Evolutionary conservation across 2,797 vertebrate genomes (phyloP).

Genomic region (Hydrophis major): DNA sequence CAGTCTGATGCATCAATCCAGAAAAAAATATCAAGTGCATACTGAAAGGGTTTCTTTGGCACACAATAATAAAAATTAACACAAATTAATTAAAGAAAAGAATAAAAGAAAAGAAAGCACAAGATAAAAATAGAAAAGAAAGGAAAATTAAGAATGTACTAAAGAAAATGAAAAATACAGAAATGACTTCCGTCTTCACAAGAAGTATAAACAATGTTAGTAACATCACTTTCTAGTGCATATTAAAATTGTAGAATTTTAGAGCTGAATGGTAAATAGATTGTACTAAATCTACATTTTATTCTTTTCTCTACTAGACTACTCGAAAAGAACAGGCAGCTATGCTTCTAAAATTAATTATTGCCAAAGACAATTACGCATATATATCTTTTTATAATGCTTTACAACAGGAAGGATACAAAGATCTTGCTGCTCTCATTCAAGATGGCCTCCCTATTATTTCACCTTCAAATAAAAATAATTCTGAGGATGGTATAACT

Average conservation of each 20-base stretch:
- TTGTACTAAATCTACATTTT: neutral
- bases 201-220: neutral
- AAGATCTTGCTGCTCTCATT: conserved; percentile 86
- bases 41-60: neutral
- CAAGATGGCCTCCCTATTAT: conserved; percentile 74
- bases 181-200: neutral
- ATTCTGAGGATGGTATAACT: conserved; percentile 72
- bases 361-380: conserved; percentile 84
- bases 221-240: neutral
- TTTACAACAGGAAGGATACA: conserved; percentile 84
- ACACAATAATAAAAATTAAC: neutral
- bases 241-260: neutral
- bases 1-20: neutral
- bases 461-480: conserved; percentile 70
- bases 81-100: neutral
- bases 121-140: neutral
- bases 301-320: conserved; percentile 65
- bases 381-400: conserved; percentile 96
- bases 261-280: conserved; percentile 15
- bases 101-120: neutral
- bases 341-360: conserved; percentile 82
- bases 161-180: neutral
- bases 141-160: neutral
- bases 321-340: conserved; percentile 82
- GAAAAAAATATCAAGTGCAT: neutral